Evolutionary conservation across 1,140 invertebrate species (phyloP).

Genomic region (Atta cephalotes): DNA sequence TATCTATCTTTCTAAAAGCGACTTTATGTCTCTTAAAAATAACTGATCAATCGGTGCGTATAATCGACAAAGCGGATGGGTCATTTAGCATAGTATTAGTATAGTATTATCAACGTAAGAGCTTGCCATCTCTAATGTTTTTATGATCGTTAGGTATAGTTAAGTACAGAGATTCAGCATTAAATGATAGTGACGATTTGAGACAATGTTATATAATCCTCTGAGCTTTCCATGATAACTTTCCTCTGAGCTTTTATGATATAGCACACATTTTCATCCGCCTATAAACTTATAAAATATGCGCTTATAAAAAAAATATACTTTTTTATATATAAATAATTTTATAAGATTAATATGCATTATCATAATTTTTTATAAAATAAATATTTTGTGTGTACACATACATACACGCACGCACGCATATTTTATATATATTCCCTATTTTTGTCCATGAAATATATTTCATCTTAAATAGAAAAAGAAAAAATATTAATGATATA

Average conservation of each 20-base stretch:
- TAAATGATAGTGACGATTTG: constrained; percentile 3
- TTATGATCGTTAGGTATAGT: constrained; percentile 32
- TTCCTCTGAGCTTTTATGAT: not conserved
- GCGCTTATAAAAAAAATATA: not conserved
- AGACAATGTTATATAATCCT: not conserved
- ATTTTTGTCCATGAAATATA: not conserved
- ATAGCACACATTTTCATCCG: not conserved
- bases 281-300: not conserved
- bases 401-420: too few species aligned
- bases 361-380: too few species aligned
- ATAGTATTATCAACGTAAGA: too few species aligned
- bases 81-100: constrained; percentile 44
- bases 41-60: constrained; percentile 45
- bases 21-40: constrained; percentile 48
- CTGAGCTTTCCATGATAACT: not conserved
- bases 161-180: not conserved
- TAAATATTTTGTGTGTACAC: too few species aligned
- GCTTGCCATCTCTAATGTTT: constrained; percentile 4
- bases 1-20: constrained; percentile 40
- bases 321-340: too few species aligned
- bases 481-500: not conserved
- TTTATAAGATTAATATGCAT: too few species aligned
- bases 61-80: constrained; percentile 33
- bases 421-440: too few species aligned
- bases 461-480: not conserved